Percentiles rank a stretch among this genome's conserved stretches.
Conservation (phyloP, 2,797 vertebrate species). For the Cynopterus sphinx region DNA sequence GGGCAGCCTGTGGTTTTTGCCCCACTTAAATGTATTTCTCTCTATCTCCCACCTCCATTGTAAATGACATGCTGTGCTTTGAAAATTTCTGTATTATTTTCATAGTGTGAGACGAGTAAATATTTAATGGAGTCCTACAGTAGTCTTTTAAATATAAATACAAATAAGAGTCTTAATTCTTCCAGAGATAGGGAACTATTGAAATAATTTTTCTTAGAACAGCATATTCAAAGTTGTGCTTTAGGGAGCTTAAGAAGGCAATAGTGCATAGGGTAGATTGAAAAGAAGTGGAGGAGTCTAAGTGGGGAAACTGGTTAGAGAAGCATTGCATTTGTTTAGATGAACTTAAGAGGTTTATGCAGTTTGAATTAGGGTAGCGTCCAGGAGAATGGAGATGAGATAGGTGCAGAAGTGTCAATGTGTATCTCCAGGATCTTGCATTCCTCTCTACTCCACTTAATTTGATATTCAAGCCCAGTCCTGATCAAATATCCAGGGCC, state of each 20-base stretch:
- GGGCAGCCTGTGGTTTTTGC: neutral
- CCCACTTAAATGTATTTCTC: neutral
- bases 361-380: neutral
- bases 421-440: neutral
- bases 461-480: neutral
- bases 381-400: neutral
- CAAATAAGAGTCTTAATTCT: neutral
- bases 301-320: neutral
- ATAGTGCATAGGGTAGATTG: neutral
- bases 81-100: conserved; percentile 3
- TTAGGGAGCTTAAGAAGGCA: neutral
- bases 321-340: neutral
- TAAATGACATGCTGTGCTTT: neutral
- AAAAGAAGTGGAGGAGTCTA: neutral
- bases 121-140: neutral
- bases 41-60: neutral
- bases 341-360: neutral
- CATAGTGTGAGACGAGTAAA: neutral
- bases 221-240: neutral
- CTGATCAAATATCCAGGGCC: neutral
- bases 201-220: neutral
- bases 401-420: neutral
- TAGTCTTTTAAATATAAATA: neutral
- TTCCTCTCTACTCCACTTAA: neutral
- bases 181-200: neutral